Conservation (phyloP, 2,797 vertebrate genomes). For the Spizella passerina region DNA sequence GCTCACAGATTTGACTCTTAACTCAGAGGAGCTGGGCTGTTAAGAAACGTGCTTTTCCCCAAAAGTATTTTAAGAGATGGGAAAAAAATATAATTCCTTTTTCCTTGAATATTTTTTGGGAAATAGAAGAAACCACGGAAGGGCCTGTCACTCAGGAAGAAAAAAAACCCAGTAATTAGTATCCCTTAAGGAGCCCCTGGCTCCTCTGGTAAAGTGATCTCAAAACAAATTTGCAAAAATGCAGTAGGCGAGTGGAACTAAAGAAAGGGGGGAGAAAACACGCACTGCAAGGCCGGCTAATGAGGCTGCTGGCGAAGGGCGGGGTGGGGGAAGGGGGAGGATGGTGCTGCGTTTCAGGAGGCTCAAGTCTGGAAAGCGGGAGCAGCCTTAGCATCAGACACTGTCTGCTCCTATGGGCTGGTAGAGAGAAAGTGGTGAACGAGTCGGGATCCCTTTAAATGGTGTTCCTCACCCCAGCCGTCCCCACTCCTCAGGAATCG, state of each 20-base stretch:
- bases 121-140: background rate
- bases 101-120: background rate
- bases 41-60: background rate
- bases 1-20: background rate
- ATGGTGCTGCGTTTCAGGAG: background rate
- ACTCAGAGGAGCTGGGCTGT: background rate
- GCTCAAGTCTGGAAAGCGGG: background rate
- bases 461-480: background rate
- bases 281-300: constrained; percentile 40
- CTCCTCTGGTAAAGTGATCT: constrained; percentile 75
- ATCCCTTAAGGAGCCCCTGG: constrained; percentile 29
- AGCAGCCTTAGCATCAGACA: background rate
- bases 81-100: background rate
- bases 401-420: background rate
- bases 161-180: constrained; percentile 6
- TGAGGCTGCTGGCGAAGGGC: background rate
- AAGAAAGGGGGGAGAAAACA: constrained; percentile 59
- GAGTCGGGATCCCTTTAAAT: background rate
- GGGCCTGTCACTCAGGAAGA: constrained; percentile 25
- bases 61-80: background rate
- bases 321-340: background rate
- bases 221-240: constrained; percentile 72
- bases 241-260: constrained; percentile 54
- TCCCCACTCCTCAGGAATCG: background rate
- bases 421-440: background rate